These are phyloP conservation scores for Plusia festucae DNA, from an alignment of 2,888 invertebrate species.

Conservation along the genomic window DNA sequence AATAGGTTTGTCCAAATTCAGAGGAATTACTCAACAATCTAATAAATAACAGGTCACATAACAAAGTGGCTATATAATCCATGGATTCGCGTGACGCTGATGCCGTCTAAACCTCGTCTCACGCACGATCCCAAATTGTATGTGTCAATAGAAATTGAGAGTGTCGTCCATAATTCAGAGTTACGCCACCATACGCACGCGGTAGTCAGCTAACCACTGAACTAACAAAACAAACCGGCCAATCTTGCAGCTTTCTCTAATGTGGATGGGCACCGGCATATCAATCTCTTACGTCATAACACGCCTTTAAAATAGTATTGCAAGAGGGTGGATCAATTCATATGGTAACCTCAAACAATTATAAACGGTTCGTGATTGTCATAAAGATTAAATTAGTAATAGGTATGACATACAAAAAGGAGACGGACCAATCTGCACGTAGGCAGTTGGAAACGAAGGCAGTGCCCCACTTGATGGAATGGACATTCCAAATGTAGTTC, in stretches of 20 bases:
- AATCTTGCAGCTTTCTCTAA: slow-evolving; percentile 79
- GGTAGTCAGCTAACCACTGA: slow-evolving; percentile 71
- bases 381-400: slow-evolving; percentile 59
- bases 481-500: slow-evolving; percentile 72
- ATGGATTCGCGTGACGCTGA: slow-evolving; percentile 51
- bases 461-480: slow-evolving; percentile 67
- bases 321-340: slow-evolving; percentile 35
- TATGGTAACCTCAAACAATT: slow-evolving; percentile 50
- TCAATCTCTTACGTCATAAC: slow-evolving; percentile 70
- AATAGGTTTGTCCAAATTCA: slow-evolving; percentile 9
- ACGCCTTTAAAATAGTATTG: slow-evolving; percentile 53
- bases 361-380: slow-evolving; percentile 58
- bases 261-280: slow-evolving; percentile 65
- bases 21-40: slow-evolving; percentile 18
- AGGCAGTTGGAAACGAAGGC: slow-evolving; percentile 70
- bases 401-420: slow-evolving; percentile 41
- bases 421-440: slow-evolving; percentile 69
- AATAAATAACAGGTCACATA: slow-evolving; percentile 14
- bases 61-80: slow-evolving; percentile 10
- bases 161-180: slow-evolving; percentile 73
- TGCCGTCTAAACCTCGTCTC: slow-evolving; percentile 53
- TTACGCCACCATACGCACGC: slow-evolving; percentile 73
- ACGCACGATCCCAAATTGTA: slow-evolving; percentile 63
- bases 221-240: slow-evolving; percentile 70
- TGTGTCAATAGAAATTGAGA: slow-evolving; percentile 81